A percentile compares a stretch with the other conserved stretches of the same genome.
phyloP scores from a whole-genome alignment of 2,888 invertebrate genomes.

The Adelphocoris suturalis region DNA sequence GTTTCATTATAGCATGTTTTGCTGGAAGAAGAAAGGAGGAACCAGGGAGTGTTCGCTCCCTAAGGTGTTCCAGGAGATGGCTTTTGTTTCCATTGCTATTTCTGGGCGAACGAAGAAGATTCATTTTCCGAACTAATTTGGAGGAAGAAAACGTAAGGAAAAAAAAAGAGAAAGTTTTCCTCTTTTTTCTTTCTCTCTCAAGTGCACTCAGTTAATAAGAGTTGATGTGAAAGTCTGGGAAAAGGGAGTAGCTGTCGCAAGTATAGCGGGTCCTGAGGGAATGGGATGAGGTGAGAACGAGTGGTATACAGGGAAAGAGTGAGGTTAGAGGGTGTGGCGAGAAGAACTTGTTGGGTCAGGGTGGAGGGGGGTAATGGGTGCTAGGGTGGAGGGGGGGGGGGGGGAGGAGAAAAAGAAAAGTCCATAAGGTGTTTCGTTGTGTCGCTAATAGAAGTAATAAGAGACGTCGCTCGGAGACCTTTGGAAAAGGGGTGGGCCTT shows the following conservation, averaged over 20 bases:
- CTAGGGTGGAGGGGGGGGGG: not conserved
- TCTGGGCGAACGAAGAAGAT: conserved; percentile 44
- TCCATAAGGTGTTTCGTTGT: conserved; percentile 66
- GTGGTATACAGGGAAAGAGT: conserved; percentile 47
- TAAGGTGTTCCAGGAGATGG: conserved; percentile 43
- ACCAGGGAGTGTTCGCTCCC: not conserved
- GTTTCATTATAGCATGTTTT: not conserved
- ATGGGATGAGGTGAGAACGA: conserved; percentile 57
- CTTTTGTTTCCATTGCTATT: conserved; percentile 58
- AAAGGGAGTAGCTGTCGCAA: conserved; percentile 58
- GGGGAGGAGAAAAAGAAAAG: conserved; percentile 53
- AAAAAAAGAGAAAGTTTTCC: not conserved
- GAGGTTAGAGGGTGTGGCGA: conserved; percentile 42
- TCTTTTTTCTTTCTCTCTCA: not conserved
- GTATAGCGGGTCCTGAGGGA: conserved; percentile 28
- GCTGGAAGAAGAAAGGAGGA: not conserved
- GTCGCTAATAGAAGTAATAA: conserved; percentile 69
- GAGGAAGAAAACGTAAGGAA: conserved; percentile 21
- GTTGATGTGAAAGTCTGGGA: conserved; percentile 59
- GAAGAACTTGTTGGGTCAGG: not conserved
- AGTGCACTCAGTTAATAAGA: conserved; percentile 69
- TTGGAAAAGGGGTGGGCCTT: not conserved
- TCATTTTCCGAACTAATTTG: conserved; percentile 66
- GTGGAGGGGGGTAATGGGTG: conserved; percentile 49
- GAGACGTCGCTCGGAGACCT: not conserved